Evolutionary conservation across 2,888 invertebrate genomes (phyloP).

Genomic region (Microchrysa polita): DNA sequence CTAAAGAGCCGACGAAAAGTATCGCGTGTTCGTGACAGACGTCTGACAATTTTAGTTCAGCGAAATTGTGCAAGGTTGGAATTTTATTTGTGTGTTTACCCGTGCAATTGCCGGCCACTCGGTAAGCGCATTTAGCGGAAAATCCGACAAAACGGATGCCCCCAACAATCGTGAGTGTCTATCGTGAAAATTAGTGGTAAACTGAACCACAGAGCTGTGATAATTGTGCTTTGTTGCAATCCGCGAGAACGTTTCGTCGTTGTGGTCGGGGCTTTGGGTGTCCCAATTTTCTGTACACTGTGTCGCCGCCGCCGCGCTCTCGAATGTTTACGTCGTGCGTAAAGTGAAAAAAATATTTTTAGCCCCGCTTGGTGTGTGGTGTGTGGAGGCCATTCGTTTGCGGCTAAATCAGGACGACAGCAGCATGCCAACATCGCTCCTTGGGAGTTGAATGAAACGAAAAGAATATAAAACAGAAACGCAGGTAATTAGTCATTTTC

Average conservation of each 20-base stretch:
- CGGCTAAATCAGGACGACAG: too few relatives aligned
- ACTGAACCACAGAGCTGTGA: background rate
- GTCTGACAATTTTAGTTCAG: constrained; percentile 2
- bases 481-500: constrained; percentile 29
- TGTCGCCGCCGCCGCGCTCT: too few relatives aligned
- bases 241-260: too few relatives aligned
- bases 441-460: background rate
- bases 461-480: background rate
- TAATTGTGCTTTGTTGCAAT: constrained; percentile 33
- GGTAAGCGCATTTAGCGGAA: background rate
- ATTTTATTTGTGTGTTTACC: constrained; percentile 29
- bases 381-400: background rate
- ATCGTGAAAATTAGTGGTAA: background rate
- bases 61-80: constrained; percentile 33
- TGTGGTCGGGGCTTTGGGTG: too few relatives aligned
- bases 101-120: constrained; percentile 5
- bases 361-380: constrained; percentile 17
- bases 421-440: background rate
- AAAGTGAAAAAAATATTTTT: constrained; percentile 5
- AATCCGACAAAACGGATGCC: background rate
- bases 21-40: constrained; percentile 34
- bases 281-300: constrained; percentile 21
- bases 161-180: background rate
- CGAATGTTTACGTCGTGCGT: constrained; percentile 33
- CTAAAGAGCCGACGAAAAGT: background rate